A percentile compares a stretch with the other conserved stretches of the same genome.
Conservation (phyloP, 2,113 vertebrate genomes). For the Tychaedon coryphoeus region DNA sequence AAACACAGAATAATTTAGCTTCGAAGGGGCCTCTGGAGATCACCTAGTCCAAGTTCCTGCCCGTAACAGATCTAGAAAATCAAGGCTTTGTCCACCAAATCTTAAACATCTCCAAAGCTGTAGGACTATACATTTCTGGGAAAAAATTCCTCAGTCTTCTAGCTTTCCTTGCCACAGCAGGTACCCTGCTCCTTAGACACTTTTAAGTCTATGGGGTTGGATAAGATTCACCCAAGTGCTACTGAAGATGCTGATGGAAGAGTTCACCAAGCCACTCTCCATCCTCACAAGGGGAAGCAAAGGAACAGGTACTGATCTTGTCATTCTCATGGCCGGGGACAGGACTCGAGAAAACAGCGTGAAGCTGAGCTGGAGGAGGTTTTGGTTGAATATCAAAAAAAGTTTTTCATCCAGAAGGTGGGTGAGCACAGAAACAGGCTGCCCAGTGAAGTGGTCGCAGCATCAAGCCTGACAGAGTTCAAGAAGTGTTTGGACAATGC, state of each 20-base stretch:
- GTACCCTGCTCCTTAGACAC: background rate
- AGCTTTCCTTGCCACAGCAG: background rate
- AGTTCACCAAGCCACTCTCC: background rate
- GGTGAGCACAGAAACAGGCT: background rate
- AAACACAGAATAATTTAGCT: background rate
- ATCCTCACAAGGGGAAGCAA: background rate
- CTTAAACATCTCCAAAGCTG: background rate
- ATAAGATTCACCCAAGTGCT: background rate
- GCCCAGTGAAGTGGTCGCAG: background rate
- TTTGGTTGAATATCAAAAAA: background rate
- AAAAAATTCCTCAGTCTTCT: background rate
- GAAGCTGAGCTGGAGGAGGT: background rate
- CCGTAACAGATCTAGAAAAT: background rate
- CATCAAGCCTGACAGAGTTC: background rate
- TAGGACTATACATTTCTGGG: background rate
- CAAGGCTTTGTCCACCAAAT: background rate
- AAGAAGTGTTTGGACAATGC: background rate
- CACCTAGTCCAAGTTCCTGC: background rate
- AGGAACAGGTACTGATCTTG: background rate
- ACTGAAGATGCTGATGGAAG: background rate
- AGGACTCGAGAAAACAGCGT: background rate
- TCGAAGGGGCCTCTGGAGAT: background rate
- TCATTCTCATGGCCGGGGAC: background rate
- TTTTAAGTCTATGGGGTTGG: rapidly evolving
- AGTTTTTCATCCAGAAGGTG: background rate